Base-by-base conservation (phyloP, 2,797 vertebrate genomes). In the Okamejei kenojei region DNA sequence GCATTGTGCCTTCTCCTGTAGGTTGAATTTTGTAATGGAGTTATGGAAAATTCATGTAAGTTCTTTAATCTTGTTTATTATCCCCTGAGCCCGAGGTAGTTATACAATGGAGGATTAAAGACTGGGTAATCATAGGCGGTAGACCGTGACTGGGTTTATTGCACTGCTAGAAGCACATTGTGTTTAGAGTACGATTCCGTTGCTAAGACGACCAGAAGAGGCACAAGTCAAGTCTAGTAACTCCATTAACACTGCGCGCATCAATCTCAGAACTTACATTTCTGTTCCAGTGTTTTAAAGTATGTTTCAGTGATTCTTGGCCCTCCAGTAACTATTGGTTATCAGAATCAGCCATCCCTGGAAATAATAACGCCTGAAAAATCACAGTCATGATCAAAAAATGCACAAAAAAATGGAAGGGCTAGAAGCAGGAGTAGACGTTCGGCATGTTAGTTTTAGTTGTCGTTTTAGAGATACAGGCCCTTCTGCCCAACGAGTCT, bases 11-110 rank as follows among this genome's bases (percentile, higher is more conserved):
- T 81, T 80, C 26, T 81, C 45, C 58, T 58, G 45, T 29, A 61
- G 23, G 54, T 61, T 61, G 6, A n/a, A 84, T 84, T 23, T 84
- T n/a, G 61, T n/a, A 1, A 13, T 63, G 81, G 61, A 84, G 81
- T 84, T n/a, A 63, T 84, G 54, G 58, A 84, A 84, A 84, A 63
- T 10, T 15, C 26, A n/a, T n/a, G 81, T 84, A 58, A 84, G 6
- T 54, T 84, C 81, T 61, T 54, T 84, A 84, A 84, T 84, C 54
- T 5, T 84, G 81, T 58, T 82, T 58, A 82, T 58, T 58, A 63
- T n/a, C 58, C 26, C 10, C 21, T n/a, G 54, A 84, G 23, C 81
- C 26, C 15, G 54, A 29, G 23, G 21, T 61, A 26, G 26, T 84
- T 61, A 84, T 15, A 84, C 23, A 84, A n/a, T 63, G 58, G 54